These are phyloP conservation scores for Endotricha flammealis DNA, from an alignment of 2,888 invertebrate genomes.

Conservation along the genomic window DNA sequence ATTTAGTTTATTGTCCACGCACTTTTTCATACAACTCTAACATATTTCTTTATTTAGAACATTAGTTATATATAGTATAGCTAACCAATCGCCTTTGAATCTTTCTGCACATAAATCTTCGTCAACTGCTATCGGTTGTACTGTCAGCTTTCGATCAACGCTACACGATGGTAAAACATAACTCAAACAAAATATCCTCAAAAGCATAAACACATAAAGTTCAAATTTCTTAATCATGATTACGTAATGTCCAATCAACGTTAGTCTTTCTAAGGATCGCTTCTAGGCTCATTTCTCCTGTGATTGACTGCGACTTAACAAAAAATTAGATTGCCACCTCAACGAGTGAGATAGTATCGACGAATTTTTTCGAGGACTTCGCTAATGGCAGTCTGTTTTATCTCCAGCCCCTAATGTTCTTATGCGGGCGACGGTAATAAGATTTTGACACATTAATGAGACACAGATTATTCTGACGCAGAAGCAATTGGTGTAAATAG, in stretches of 20 bases:
- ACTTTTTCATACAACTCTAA: too few species aligned
- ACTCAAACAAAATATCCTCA: constrained; percentile 26
- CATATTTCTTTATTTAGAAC: too few species aligned
- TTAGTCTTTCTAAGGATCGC: constrained; percentile 63
- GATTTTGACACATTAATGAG: constrained; percentile 73
- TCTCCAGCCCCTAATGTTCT: constrained; percentile 70
- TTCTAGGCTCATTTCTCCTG: constrained; percentile 68
- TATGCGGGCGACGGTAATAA: constrained; percentile 74
- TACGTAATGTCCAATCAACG: constrained; percentile 66
- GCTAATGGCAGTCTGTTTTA: constrained; percentile 76
- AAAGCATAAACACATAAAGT: constrained; percentile 26
- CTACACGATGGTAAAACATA: constrained; percentile 15
- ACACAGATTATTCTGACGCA: constrained; percentile 39
- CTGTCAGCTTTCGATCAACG: constrained; percentile 40
- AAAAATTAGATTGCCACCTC: constrained; percentile 75
- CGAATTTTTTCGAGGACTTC: constrained; percentile 56
- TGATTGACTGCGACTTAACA: constrained; percentile 67
- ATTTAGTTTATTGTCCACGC: too few species aligned
- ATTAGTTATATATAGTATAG: too few species aligned
- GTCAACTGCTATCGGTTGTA: constrained; percentile 46
- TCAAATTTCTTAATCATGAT: constrained; percentile 14
- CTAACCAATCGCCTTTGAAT: constrained; percentile 14
- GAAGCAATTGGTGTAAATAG: constrained; percentile 17
- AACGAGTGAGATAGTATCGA: constrained; percentile 60
- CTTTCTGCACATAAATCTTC: constrained; percentile 52